Evolutionary conservation across 1,140 invertebrate genomes (phyloP).

Genomic region (Pseudoatta argentina): DNA sequence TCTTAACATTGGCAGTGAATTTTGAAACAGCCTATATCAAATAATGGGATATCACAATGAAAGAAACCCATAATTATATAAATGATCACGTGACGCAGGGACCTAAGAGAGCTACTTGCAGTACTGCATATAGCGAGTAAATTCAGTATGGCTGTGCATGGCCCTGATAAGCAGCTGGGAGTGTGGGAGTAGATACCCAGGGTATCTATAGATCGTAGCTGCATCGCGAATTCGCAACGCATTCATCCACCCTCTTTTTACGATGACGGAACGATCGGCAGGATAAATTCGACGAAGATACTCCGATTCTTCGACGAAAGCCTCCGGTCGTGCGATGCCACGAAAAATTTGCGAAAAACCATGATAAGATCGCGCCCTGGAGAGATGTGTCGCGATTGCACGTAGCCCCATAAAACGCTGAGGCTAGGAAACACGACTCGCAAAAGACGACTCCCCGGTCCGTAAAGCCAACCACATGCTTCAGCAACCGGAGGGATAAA

Average conservation of each 20-base stretch:
- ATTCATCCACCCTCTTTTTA: neutral
- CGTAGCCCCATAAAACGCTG: neutral
- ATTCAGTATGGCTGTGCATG: conserved; percentile 49
- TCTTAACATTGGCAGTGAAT: no score
- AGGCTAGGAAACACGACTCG: neutral
- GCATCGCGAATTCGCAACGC: conserved; percentile 11
- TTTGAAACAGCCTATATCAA: no score
- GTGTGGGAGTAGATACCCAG: conserved; percentile 13
- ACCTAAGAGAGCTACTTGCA: neutral
- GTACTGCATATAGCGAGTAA: neutral
- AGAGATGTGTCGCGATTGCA: conserved; percentile 32
- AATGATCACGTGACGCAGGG: conserved; percentile 34
- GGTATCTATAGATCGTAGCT: neutral
- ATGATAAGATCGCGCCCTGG: neutral
- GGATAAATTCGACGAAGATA: neutral
- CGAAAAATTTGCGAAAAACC: neutral
- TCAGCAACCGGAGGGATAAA: conserved; percentile 29
- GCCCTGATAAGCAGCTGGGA: conserved; percentile 40
- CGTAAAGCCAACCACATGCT: neutral
- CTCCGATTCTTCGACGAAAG: neutral
- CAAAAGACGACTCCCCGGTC: neutral
- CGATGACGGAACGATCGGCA: neutral
- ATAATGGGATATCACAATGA: no score
- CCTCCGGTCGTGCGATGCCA: neutral
- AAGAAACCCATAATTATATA: neutral